phyloP scores from a whole-genome alignment of 2,888 invertebrate species.

The Stenchaetothrips biformis region DNA sequence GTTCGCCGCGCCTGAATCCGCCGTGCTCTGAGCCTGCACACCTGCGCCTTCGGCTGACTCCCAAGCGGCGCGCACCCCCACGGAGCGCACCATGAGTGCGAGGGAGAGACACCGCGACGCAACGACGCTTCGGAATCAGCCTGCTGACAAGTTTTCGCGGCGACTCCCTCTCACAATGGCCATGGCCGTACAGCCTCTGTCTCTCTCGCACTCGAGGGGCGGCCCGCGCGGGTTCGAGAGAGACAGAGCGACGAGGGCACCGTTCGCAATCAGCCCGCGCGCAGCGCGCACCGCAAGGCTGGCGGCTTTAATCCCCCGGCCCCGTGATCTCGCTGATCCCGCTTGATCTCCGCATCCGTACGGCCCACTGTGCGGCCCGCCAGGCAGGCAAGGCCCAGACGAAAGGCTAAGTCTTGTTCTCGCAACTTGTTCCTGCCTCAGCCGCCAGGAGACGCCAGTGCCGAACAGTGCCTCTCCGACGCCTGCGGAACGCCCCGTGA shows the following conservation, averaged over 20 bases:
- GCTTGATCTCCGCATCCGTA: slow-evolving; percentile 10
- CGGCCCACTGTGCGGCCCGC: background rate
- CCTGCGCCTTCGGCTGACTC: too few species aligned
- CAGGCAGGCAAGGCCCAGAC: background rate
- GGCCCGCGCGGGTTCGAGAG: background rate
- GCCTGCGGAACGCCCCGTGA: too few species aligned
- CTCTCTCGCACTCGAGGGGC: background rate
- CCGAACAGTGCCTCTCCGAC: too few species aligned
- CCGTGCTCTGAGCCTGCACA: too few species aligned
- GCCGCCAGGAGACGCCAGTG: too few species aligned
- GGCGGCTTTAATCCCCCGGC: background rate
- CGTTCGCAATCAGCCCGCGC: background rate
- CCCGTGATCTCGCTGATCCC: slow-evolving; percentile 7
- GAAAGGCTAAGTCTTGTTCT: slow-evolving; percentile 17
- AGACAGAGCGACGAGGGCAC: background rate
- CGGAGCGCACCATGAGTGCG: background rate
- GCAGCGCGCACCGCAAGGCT: background rate
- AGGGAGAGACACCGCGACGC: background rate
- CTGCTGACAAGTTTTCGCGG: too few species aligned
- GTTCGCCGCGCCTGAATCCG: too few species aligned
- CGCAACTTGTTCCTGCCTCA: background rate
- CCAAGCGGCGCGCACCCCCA: too few species aligned
- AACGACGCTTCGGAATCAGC: background rate
- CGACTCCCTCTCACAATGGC: background rate
- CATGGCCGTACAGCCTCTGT: background rate